Percentiles rank a stretch among this genome's conserved stretches.
phyloP scores from a whole-genome alignment of 2,888 invertebrate species.

The Sinotaia quadrata region DNA sequence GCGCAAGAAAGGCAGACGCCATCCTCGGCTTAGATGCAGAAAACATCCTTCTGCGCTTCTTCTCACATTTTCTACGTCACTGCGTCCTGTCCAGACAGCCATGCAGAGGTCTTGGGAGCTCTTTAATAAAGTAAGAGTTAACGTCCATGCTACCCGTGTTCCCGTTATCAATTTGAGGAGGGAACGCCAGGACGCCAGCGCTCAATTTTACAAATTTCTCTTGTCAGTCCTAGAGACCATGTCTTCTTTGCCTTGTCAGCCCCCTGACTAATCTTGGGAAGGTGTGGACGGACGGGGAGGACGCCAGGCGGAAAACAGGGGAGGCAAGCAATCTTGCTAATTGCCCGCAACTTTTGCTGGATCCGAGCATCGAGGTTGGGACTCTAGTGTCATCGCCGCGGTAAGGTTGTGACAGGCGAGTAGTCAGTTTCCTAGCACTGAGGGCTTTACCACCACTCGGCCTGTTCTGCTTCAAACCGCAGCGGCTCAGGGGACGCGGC shows the following conservation, averaged over 20 bases:
- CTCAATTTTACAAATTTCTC: conserved; percentile 32
- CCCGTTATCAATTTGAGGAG: conserved; percentile 12
- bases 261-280: conserved; percentile 23
- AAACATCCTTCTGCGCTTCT: conserved; percentile 21
- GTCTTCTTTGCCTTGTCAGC: conserved; percentile 27
- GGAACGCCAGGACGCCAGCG: not conserved
- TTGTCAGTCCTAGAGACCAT: conserved; percentile 33
- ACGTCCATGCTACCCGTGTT: not conserved
- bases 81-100: conserved; percentile 19
- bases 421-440: not conserved
- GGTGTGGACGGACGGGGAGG: conserved; percentile 14
- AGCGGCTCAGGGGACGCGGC: not conserved
- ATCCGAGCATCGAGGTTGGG: conserved; percentile 7
- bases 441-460: not conserved
- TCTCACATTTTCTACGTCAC: conserved; percentile 19
- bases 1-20: not conserved
- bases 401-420: not conserved
- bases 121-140: conserved; percentile 28
- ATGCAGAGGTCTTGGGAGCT: conserved; percentile 10
- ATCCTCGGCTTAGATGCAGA: conserved; percentile 3
- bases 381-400: conserved; percentile 15
- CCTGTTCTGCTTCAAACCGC: not conserved
- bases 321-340: conserved; percentile 30
- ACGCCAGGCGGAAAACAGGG: conserved; percentile 27
- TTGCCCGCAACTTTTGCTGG: conserved; percentile 24